Base-by-base conservation (phyloP, 2,888 invertebrate genomes). In the Drosophila cyrtoloma region DNA sequence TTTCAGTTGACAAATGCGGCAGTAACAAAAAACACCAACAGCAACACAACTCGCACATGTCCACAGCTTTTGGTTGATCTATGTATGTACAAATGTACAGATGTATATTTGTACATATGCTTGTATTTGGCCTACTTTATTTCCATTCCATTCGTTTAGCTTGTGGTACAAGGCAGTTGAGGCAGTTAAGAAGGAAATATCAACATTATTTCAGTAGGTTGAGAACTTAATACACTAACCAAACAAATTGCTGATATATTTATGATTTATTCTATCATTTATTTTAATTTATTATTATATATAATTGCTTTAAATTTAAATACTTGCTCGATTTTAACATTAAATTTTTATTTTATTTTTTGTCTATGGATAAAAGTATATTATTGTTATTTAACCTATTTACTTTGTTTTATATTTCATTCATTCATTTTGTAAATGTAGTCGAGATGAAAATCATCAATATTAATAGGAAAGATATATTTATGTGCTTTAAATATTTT, bases 1-100 rank as follows among this genome's bases (percentile, higher is more conserved):
- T 86, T 90, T 84, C 78, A 81, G 88, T 90, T 86, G 85, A 90
- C 91, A 86, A 90, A 90, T 90, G 89, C 83, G 89, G 72, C 90
- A 80, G 71, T 67, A 65, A 55, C 69, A 75, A 65, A 62, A 64
- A 56, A 73, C 6, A 30, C 30, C 52, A 52, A 28, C 28, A 51
- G 30, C 30, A 42, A 57, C 51, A 58, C 61, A 58, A 6, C 65
- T 64, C 59, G 55, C 79, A 80, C 71, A 78, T 80, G 64, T 72
- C 53, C 52, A 51, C 66, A 64, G 56, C 50, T 59, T 71, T 81
- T 44, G 68, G n/a, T 71, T 60, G 50, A 35, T 70, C 52, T 79
- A 83, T 76, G 76, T 37, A n/a, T 50, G 56, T 51, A 30, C 71
- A 57, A 70, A 70, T 37, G 56, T 69, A 68, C 75, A 73, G 77